Evolutionary conservation across 2,797 vertebrate genomes (phyloP).

Genomic region (Hippoglossus hippoglossus): DNA sequence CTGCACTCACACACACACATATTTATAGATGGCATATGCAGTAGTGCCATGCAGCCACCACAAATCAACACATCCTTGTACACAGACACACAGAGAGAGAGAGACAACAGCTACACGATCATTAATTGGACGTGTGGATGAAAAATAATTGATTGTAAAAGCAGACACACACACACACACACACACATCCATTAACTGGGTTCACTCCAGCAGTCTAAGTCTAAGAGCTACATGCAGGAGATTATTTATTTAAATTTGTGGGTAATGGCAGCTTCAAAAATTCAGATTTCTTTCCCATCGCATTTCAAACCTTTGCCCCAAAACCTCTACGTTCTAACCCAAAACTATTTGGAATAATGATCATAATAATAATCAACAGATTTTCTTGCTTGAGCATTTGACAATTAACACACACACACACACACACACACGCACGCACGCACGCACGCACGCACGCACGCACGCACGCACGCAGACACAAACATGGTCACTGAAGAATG

Average conservation of each 20-base stretch:
- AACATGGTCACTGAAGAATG: no score
- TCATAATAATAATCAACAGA: no score
- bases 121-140: conserved; percentile 27
- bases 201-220: not conserved
- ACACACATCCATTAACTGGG: not conserved
- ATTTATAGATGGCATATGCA: conserved; percentile 11
- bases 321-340: no score
- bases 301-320: no score
- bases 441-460: not conserved
- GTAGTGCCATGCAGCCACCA: conserved; percentile 12
- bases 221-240: no score
- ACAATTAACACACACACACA: not conserved
- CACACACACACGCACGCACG: not conserved
- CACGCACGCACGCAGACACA: no score
- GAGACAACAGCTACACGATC: not conserved
- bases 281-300: no score
- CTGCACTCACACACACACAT: conserved; percentile 19
- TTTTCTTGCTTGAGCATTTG: not conserved
- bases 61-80: conserved; percentile 8
- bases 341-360: not conserved
- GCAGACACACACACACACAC: conserved; percentile 1
- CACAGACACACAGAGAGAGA: conserved; percentile 11
- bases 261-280: no score
- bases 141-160: conserved; percentile 42
- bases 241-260: no score